Evolutionary conservation across 2,888 invertebrate genomes (phyloP).

Genomic region (Coelinius sp.): DNA sequence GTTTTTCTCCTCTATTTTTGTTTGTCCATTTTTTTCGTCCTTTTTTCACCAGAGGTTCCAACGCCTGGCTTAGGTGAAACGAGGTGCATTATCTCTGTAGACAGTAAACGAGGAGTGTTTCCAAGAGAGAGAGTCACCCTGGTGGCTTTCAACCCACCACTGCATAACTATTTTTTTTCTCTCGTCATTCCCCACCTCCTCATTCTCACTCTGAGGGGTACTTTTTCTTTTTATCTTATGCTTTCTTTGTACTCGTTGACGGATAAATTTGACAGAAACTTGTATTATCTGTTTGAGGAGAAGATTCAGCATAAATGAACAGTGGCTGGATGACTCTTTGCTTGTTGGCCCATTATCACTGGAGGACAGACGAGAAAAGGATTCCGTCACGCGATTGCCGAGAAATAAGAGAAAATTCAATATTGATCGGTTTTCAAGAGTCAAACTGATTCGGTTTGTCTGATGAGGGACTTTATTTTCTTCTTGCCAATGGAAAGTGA

Average conservation of each 20-base stretch:
- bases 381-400: constrained; percentile 5
- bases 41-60: constrained; percentile 21
- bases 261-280: constrained; percentile 35
- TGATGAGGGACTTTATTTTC: background rate
- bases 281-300: constrained; percentile 20
- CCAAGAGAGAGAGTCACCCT: constrained; percentile 33
- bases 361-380: background rate
- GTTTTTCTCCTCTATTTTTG: constrained; percentile 13
- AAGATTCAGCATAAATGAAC: constrained; percentile 18
- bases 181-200: background rate
- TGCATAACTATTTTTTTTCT: constrained; percentile 33
- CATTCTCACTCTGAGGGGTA: background rate
- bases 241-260: background rate
- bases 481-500: background rate
- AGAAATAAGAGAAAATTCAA: constrained; percentile 6
- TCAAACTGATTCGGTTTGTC: background rate
- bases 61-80: constrained; percentile 44
- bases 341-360: constrained; percentile 26
- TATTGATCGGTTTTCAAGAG: constrained; percentile 15
- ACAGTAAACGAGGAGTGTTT: constrained; percentile 35
- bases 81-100: constrained; percentile 47
- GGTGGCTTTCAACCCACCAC: constrained; percentile 36
- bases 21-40: constrained; percentile 22
- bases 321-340: background rate
- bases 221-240: constrained; percentile 20